These are phyloP conservation scores for Eudorcas thomsonii DNA, from an alignment of 2,113 vertebrate genomes.

Conservation along the genomic window DNA sequence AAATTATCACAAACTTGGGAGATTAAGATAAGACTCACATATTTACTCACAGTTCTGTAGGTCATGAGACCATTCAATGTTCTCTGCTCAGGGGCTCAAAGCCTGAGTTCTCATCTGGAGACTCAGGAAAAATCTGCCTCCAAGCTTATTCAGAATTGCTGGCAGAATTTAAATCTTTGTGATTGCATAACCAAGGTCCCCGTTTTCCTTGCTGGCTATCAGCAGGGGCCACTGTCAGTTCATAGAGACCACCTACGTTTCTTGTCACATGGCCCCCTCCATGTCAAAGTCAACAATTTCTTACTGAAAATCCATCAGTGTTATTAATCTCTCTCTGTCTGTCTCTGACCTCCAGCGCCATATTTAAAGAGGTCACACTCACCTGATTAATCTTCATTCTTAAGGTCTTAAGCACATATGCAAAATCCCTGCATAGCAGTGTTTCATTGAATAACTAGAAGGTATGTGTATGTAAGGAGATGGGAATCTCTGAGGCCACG, in stretches of 20 bases:
- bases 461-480: accelerated
- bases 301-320: background rate
- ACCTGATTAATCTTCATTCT: background rate
- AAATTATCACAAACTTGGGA: background rate
- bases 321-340: background rate
- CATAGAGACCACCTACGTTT: background rate
- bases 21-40: background rate
- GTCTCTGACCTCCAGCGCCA: background rate
- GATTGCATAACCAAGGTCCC: background rate
- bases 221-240: background rate
- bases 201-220: background rate
- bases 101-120: background rate
- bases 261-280: background rate
- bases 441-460: background rate
- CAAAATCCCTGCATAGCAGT: background rate
- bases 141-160: background rate
- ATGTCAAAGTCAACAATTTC: background rate
- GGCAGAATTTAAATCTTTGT: background rate
- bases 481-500: background rate
- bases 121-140: background rate
- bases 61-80: background rate
- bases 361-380: background rate
- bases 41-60: background rate
- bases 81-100: background rate
- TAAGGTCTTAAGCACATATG: background rate